A percentile compares a stretch with the other conserved stretches of the same genome.
Conservation (phyloP, 2,797 vertebrate species). For the Rhyacichthys aspro region DNA sequence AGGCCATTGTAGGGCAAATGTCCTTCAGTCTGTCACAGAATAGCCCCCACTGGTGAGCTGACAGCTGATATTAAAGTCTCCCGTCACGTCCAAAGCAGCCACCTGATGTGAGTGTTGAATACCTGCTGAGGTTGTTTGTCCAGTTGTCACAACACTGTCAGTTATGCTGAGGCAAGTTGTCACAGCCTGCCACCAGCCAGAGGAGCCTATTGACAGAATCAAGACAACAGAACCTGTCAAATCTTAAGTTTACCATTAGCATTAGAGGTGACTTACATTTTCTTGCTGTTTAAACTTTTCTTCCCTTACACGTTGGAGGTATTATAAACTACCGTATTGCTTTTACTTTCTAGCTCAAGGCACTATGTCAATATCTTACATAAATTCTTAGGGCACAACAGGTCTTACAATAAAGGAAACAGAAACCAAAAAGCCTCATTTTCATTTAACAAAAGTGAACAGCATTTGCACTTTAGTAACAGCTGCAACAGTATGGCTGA, state of each 20-base stretch:
- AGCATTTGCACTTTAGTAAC: conserved; percentile 61
- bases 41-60: conserved; percentile 11
- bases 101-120: background rate
- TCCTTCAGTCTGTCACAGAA: conserved; percentile 14
- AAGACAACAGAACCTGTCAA: background rate
- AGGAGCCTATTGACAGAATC: conserved; percentile 23
- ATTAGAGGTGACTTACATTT: background rate
- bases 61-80: conserved; percentile 15
- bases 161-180: background rate
- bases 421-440: conserved; percentile 33
- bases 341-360: background rate
- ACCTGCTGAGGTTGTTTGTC: conserved; percentile 10
- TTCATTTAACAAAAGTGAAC: conserved; percentile 47
- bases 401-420: conserved; percentile 20
- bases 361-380: background rate
- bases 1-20: conserved; percentile 51
- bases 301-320: too few species aligned
- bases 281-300: background rate
- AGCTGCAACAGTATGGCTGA: conserved; percentile 57
- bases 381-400: conserved; percentile 1
- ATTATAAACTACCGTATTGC: too few species aligned
- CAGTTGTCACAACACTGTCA: conserved; percentile 3
- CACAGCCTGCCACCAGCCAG: conserved; percentile 46
- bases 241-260: background rate
- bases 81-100: conserved; percentile 21